Conservation (phyloP, 1,140 invertebrate species). For the Eriocheir sinensis region DNA sequence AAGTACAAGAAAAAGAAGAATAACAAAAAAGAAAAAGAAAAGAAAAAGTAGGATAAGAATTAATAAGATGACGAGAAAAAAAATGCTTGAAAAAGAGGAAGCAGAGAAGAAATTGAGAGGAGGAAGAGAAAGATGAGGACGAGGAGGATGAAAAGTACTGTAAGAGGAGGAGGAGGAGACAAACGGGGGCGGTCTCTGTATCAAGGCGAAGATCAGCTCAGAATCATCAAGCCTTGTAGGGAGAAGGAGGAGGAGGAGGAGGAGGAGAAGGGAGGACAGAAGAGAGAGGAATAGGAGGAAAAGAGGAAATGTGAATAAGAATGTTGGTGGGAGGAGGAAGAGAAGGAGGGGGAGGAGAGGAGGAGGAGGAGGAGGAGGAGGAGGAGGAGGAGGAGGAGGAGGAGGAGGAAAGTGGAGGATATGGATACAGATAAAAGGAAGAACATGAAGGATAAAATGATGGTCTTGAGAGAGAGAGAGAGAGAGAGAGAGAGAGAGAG, state of each 20-base stretch:
- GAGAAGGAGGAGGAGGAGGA: not conserved
- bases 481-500: not conserved
- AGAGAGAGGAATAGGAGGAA: not conserved
- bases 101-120: too few species aligned
- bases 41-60: too few species aligned
- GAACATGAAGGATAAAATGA: not conserved
- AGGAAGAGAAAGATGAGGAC: too few species aligned
- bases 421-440: slow-evolving; percentile 1
- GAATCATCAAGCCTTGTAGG: not conserved
- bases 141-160: not conserved
- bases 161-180: not conserved
- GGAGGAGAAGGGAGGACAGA: slow-evolving; percentile 4
- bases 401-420: not conserved
- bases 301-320: not conserved
- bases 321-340: not conserved
- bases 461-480: not conserved
- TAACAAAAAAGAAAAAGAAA: too few species aligned
- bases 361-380: not conserved
- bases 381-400: not conserved
- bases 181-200: slow-evolving; percentile 11
- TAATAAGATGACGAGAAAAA: too few species aligned
- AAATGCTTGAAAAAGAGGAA: too few species aligned
- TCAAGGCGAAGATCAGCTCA: not conserved
- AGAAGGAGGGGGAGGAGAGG: not conserved
- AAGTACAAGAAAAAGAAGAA: too few species aligned